Evolutionary conservation across 2,888 invertebrate genomes (phyloP).

Genomic region (Vanessa cardui): DNA sequence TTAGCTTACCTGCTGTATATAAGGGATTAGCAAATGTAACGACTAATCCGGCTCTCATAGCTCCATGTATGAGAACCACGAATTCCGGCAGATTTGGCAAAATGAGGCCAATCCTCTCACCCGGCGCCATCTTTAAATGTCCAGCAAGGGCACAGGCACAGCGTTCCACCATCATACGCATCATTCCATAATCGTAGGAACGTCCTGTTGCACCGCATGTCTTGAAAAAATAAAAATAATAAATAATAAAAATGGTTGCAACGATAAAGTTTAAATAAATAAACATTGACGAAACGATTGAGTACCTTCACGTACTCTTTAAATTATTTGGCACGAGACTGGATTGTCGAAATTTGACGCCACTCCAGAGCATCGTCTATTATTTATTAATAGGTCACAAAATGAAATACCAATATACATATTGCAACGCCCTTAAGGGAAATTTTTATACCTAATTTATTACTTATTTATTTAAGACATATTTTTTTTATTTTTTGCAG

Average conservation of each 20-base stretch:
- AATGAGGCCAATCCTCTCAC: slow-evolving; percentile 86
- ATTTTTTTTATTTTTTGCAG: no score
- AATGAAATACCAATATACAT: not conserved
- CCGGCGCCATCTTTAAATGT: slow-evolving; percentile 81
- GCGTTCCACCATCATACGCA: slow-evolving; percentile 81
- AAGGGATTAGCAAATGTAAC: slow-evolving; percentile 88
- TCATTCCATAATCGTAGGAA: slow-evolving; percentile 85
- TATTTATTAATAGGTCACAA: slow-evolving; percentile 14
- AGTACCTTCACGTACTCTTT: slow-evolving; percentile 8
- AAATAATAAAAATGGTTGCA: not conserved
- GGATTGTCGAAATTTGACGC: slow-evolving; percentile 25
- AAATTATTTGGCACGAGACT: slow-evolving; percentile 29
- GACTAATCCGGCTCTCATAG: slow-evolving; percentile 85
- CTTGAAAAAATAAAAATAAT: slow-evolving; percentile 56
- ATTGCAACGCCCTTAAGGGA: not conserved
- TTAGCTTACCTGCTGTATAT: slow-evolving; percentile 84
- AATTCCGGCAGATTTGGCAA: slow-evolving; percentile 89
- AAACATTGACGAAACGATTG: slow-evolving; percentile 15
- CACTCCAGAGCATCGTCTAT: slow-evolving; percentile 7
- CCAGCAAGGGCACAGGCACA: slow-evolving; percentile 83
- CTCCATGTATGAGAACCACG: slow-evolving; percentile 85
- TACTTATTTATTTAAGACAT: not conserved
- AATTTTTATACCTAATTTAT: not conserved
- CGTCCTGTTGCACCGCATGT: slow-evolving; percentile 87
- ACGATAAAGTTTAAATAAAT: slow-evolving; percentile 14